Base-by-base conservation (phyloP, 2,113 vertebrate genomes). In the Proterorhinus semilunaris region DNA sequence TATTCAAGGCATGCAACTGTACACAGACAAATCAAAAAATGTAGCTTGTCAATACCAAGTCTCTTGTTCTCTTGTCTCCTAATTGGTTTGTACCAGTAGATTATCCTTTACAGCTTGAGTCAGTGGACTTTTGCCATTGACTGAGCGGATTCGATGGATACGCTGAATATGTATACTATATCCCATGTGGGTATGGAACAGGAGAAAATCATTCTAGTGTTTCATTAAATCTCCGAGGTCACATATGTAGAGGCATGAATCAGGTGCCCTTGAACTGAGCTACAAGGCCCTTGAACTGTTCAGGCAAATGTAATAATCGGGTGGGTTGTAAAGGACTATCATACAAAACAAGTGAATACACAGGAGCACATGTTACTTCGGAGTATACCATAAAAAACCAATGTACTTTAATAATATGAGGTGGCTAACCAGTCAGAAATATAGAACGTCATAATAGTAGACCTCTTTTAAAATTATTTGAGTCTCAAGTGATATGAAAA, bases 121-220 rank as follows among this genome's bases (percentile, higher is more conserved):
- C 58, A 7, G 12, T 46, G 49, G 76, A 81, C 72, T 83, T 55
- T 42, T 74, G 68, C 64, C 71, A 57, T 74, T 72, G 69, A 59
- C 53, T 72, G 52, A 68, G 46, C 78, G 55, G 53, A 42, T 43
- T 44, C 27, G 69, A 71, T 79, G 69, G 53, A 69, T 61, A 61
- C 48, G 66, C 73, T 65, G 17, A 71, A 77, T 79, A 74, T 59
- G 47, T 73, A 62, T 16, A 8, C 71, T 49, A 77, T 79, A 84
- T 82, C 75, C 71, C 10, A 21, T 9, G 57, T 69, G 65, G 82
- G 86, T 68, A 71, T 69, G 51, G 63, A 21, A 59, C 62, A 61
- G 66, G 45, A 58, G 61, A 79, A 62, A 64, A 69, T 66, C 17
- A 75, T 68, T 78, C 72, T 45, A 13, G 10, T 69, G 66, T 36